Conservation (phyloP, 2,113 vertebrate genomes). For the Ophiodon elongatus region DNA sequence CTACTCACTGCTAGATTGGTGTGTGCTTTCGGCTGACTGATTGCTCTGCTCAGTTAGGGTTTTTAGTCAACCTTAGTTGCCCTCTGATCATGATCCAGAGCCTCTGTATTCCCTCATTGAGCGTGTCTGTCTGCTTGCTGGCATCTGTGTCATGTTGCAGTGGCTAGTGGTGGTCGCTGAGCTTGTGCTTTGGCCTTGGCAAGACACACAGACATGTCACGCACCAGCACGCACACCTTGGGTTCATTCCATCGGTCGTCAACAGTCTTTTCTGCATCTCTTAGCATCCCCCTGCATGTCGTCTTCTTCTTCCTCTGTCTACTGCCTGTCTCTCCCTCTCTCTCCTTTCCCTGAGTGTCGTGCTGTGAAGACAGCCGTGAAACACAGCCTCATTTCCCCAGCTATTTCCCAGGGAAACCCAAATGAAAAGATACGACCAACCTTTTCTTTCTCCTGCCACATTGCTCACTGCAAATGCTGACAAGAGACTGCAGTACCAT, state of each 20-base stretch:
- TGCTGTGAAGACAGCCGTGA: slow-evolving; percentile 60
- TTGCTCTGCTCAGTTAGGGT: slow-evolving; percentile 7
- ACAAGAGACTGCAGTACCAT: slow-evolving; percentile 71
- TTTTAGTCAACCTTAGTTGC: slow-evolving; percentile 32
- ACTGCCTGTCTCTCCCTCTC: slow-evolving; percentile 21
- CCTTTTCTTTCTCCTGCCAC: slow-evolving; percentile 67
- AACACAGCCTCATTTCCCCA: slow-evolving; percentile 57
- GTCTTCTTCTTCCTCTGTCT: slow-evolving; percentile 8
- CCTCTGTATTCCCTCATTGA: slow-evolving; percentile 41
- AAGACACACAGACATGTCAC: slow-evolving; percentile 3
- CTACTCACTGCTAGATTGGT: slow-evolving; percentile 5
- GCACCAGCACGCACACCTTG: slow-evolving; percentile 39
- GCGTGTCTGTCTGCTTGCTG: slow-evolving; percentile 44
- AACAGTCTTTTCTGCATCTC: slow-evolving; percentile 38
- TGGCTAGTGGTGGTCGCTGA: slow-evolving; percentile 16
- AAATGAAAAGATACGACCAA: slow-evolving; percentile 76
- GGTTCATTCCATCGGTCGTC: slow-evolving; percentile 32
- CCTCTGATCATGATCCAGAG: slow-evolving; percentile 42
- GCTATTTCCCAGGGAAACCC: slow-evolving; percentile 54
- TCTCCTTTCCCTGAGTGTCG: not conserved
- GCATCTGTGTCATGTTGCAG: slow-evolving; percentile 53
- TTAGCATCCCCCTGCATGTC: slow-evolving; percentile 29
- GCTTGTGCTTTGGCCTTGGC: slow-evolving; percentile 41
- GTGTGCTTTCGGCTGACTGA: not conserved
- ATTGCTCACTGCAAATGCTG: slow-evolving; percentile 68